These are phyloP conservation scores for Cheilosia urbana DNA, from an alignment of 2,888 invertebrate species.

Conservation along the genomic window DNA sequence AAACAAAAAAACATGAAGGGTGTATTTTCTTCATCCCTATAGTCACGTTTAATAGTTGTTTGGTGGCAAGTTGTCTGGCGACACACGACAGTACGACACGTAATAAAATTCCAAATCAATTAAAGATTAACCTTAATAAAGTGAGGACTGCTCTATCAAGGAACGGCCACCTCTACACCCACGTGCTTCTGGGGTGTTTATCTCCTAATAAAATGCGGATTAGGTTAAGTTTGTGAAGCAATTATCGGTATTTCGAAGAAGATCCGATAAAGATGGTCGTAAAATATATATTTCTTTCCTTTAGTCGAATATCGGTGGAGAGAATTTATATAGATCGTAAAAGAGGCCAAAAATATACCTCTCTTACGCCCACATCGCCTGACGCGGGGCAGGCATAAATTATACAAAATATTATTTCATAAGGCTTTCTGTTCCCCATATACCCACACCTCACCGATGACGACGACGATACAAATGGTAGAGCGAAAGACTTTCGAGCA, in stretches of 20 bases:
- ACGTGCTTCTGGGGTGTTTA: constrained; percentile 22
- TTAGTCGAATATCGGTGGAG: constrained; percentile 3
- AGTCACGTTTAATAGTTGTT: background rate
- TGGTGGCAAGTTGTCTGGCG: constrained; percentile 36
- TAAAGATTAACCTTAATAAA: constrained; percentile 54
- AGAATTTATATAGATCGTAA: constrained; percentile 46
- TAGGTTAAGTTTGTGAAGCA: constrained; percentile 61
- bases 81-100: constrained; percentile 27
- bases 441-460: too few species aligned
- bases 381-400: constrained; percentile 53
- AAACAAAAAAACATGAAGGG: background rate
- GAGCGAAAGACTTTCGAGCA: background rate
- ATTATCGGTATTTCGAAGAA: constrained; percentile 57
- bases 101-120: constrained; percentile 48
- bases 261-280: constrained; percentile 33
- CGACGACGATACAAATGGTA: constrained; percentile 17
- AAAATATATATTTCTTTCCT: constrained; percentile 49
- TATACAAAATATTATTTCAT: constrained; percentile 55
- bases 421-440: constrained; percentile 9
- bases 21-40: background rate
- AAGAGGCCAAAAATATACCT: constrained; percentile 63
- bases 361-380: constrained; percentile 62
- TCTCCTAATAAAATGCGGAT: constrained; percentile 57
- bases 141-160: constrained; percentile 20
- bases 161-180: constrained; percentile 1